A percentile compares a stretch with the other conserved stretches of the same genome.
Evolutionary conservation across 2,888 invertebrate species (phyloP).

Genomic region (Tachina lurida): DNA sequence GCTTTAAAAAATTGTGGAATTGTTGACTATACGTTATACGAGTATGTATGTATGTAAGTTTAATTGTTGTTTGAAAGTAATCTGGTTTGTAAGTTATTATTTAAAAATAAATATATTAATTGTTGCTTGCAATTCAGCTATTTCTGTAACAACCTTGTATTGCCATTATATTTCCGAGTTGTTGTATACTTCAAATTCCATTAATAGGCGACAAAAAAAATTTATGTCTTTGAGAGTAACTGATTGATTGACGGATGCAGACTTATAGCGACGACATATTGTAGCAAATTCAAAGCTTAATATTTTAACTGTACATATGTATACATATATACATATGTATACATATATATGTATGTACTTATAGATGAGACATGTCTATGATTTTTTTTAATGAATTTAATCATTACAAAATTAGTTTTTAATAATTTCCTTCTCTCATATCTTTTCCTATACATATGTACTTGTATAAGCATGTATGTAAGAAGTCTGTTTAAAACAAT

Average conservation of each 20-base stretch:
- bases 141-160: slow-evolving; percentile 5
- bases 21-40: slow-evolving; percentile 12
- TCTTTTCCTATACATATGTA: slow-evolving; percentile 15
- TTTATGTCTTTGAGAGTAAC: slow-evolving; percentile 36
- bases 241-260: slow-evolving; percentile 46
- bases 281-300: slow-evolving; percentile 26
- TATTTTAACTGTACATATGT: too few species aligned
- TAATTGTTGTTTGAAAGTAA: background rate
- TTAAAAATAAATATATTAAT: background rate
- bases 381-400: slow-evolving; percentile 6
- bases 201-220: slow-evolving; percentile 51
- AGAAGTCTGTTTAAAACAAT: background rate
- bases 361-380: slow-evolving; percentile 9
- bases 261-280: slow-evolving; percentile 22
- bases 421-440: slow-evolving; percentile 50
- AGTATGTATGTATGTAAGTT: background rate
- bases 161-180: slow-evolving; percentile 63
- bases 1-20: too few species aligned
- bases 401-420: slow-evolving; percentile 13
- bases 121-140: slow-evolving; percentile 13
- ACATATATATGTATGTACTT: background rate
- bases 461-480: background rate
- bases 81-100: slow-evolving; percentile 19
- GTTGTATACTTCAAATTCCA: slow-evolving; percentile 32
- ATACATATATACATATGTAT: too few species aligned